phyloP scores from a whole-genome alignment of 2,797 vertebrate species.

The Phrynocephalus guinanensis region DNA sequence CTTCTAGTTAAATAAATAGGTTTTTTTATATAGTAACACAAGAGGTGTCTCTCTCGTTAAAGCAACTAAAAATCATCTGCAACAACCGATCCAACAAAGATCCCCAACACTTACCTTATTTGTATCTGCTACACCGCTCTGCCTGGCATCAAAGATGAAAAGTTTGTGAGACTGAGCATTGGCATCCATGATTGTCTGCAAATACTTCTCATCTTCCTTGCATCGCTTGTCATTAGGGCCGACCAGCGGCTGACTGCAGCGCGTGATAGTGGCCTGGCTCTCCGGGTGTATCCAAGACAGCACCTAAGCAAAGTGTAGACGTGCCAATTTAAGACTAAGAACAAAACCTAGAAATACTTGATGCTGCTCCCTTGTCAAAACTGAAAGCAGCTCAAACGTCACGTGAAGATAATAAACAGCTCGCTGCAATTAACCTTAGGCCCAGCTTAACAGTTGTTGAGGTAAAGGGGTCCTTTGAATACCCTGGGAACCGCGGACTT shows the following conservation, averaged over 20 bases:
- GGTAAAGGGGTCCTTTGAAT: too few relatives aligned
- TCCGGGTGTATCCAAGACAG: slow-evolving; percentile 98
- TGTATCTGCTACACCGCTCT: slow-evolving; percentile 89
- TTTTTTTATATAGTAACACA: too few relatives aligned
- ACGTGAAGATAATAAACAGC: not conserved
- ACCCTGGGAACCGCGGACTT: too few relatives aligned
- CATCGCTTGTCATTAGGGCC: slow-evolving; percentile 92
- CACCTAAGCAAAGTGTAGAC: slow-evolving; percentile 78
- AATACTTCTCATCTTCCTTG: slow-evolving; percentile 93
- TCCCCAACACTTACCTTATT: slow-evolving; percentile 85
- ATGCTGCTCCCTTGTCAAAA: not conserved
- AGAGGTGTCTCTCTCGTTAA: too few relatives aligned
- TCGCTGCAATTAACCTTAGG: not conserved
- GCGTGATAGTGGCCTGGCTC: slow-evolving; percentile 92
- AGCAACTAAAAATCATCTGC: too few relatives aligned
- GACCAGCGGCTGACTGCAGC: slow-evolving; percentile 93
- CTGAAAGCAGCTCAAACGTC: too few relatives aligned
- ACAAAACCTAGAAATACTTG: not conserved
- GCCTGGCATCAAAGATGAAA: slow-evolving; percentile 93
- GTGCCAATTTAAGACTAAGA: slow-evolving; percentile 10
- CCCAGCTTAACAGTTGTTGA: not conserved
- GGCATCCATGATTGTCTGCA: slow-evolving; percentile 96
- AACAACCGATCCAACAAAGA: too few relatives aligned
- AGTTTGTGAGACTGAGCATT: slow-evolving; percentile 98
- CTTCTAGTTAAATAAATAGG: too few relatives aligned